Percentiles rank a stretch among this genome's conserved stretches.
phyloP scores from a whole-genome alignment of 2,888 invertebrate genomes.

The Acrocyrtus sp. region DNA sequence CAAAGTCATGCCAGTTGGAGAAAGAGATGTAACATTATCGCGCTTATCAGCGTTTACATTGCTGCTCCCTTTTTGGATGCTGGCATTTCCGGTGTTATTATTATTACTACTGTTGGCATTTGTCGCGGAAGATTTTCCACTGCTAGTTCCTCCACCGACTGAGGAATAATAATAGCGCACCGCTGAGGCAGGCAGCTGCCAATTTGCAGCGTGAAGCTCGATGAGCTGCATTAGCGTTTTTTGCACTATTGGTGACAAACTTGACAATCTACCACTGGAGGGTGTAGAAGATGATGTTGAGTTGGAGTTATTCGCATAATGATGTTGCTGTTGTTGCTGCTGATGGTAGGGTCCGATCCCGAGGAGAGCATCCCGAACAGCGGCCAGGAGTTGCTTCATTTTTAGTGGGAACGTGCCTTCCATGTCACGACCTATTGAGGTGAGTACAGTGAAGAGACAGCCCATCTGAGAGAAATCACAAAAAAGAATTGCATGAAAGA shows the following conservation, averaged over 20 bases:
- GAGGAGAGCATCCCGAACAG: slow-evolving; percentile 87
- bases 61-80: background rate
- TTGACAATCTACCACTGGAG: slow-evolving; percentile 70
- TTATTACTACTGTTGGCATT: slow-evolving; percentile 3
- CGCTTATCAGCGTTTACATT: background rate
- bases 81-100: background rate
- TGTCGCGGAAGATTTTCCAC: slow-evolving; percentile 7
- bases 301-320: slow-evolving; percentile 6
- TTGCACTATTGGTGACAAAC: slow-evolving; percentile 76
- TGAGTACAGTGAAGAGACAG: slow-evolving; percentile 88
- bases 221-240: slow-evolving; percentile 89
- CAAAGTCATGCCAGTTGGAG: background rate
- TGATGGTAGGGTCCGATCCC: slow-evolving; percentile 64
- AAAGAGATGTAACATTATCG: background rate
- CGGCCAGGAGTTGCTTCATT: slow-evolving; percentile 80
- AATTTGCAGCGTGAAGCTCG: slow-evolving; percentile 88
- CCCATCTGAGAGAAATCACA: slow-evolving; percentile 74
- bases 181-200: slow-evolving; percentile 90
- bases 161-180: slow-evolving; percentile 78
- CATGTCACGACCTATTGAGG: slow-evolving; percentile 87
- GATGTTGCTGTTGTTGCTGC: slow-evolving; percentile 37
- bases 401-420: slow-evolving; percentile 84
- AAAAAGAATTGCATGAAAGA: slow-evolving; percentile 5
- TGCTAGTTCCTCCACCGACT: slow-evolving; percentile 16
- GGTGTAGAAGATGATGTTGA: background rate